Percentiles rank a stretch among this genome's conserved stretches.
Conservation (phyloP, 2,888 invertebrate genomes). For the Himalopsyche japonica region DNA sequence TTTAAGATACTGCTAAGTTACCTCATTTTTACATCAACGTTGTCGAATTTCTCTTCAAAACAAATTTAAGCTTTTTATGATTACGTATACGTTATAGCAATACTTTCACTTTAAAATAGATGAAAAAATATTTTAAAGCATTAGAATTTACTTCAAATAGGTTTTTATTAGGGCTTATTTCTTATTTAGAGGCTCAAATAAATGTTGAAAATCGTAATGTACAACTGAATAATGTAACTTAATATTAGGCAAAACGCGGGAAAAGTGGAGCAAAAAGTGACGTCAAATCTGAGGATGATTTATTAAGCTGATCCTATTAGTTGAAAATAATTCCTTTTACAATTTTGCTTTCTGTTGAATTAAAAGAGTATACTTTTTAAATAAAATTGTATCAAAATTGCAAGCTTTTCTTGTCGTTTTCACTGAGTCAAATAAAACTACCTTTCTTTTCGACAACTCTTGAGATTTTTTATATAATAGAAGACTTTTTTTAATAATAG, state of each 20-base stretch:
- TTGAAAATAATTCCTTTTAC: not conserved
- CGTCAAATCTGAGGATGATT: conserved; percentile 22
- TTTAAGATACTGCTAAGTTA: not conserved
- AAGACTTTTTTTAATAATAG: too few species aligned
- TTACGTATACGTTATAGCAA: not conserved
- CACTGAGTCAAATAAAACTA: too few species aligned
- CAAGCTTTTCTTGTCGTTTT: too few species aligned
- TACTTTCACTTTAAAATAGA: not conserved
- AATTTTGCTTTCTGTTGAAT: not conserved
- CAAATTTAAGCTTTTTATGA: not conserved
- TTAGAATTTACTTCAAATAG: not conserved
- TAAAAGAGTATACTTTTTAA: not conserved
- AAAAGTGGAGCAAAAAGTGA: conserved; percentile 6
- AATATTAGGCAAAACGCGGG: not conserved
- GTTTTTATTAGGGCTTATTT: not conserved
- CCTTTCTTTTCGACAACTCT: too few species aligned
- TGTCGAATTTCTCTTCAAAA: not conserved
- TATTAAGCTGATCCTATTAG: conserved; percentile 27
- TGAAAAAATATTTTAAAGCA: not conserved
- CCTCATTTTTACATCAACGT: not conserved
- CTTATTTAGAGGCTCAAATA: not conserved
- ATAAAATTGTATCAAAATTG: too few species aligned
- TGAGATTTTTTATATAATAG: too few species aligned
- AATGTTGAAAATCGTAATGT: not conserved
- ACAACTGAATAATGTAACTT: not conserved